A percentile compares a stretch with the other conserved stretches of the same genome.
Conservation (phyloP, 2,888 invertebrate species). For the Drosophila meridionalis region DNA sequence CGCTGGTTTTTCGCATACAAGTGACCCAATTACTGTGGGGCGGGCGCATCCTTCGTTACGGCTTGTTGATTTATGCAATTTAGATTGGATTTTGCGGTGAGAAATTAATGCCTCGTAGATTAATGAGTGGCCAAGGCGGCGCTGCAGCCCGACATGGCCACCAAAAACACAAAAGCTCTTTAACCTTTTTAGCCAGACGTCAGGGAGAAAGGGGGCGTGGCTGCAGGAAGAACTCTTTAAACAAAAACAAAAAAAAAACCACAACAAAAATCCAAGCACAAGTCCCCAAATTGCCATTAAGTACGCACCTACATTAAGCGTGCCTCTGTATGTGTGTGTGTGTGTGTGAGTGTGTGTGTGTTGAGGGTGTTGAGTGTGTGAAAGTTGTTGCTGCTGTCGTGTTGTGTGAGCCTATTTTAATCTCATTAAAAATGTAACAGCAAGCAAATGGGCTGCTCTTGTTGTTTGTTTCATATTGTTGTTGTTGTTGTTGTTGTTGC, state of each 20-base stretch:
- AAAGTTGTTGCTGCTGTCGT: constrained; percentile 59
- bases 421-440: constrained; percentile 81
- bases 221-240: constrained; percentile 51
- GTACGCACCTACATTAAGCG: constrained; percentile 70
- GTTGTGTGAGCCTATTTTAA: constrained; percentile 80
- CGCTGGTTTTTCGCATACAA: constrained; percentile 81
- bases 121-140: constrained; percentile 74
- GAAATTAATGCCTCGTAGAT: constrained; percentile 77
- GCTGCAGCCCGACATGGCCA: constrained; percentile 43
- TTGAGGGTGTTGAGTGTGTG: constrained; percentile 29
- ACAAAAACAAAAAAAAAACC: not conserved
- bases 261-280: constrained; percentile 47
- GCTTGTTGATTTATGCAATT: constrained; percentile 80
- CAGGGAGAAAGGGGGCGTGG: too few species aligned
- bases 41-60: constrained; percentile 67
- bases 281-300: constrained; percentile 82
- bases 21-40: constrained; percentile 71
- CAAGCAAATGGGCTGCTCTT: constrained; percentile 67
- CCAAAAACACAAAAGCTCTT: constrained; percentile 65
- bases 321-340: constrained; percentile 21
- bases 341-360: constrained; percentile 28
- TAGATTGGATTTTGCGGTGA: constrained; percentile 81
- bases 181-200: constrained; percentile 71
- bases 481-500: constrained; percentile 18
- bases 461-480: constrained; percentile 17